phyloP scores from a whole-genome alignment of 1,140 invertebrate genomes.

The Epicauta chinensis region DNA sequence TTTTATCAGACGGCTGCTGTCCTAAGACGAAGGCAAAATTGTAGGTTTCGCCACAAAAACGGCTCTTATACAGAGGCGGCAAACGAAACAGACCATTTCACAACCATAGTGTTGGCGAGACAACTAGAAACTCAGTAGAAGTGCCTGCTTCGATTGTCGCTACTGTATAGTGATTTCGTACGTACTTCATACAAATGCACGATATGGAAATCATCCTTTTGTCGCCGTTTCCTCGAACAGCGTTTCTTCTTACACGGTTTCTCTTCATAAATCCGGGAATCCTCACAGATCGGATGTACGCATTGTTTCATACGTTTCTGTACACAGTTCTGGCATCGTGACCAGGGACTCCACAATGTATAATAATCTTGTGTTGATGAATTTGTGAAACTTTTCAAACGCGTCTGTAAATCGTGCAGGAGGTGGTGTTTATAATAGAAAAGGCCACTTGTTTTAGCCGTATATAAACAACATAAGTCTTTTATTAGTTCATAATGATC shows the following conservation, averaged over 20 bases:
- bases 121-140: no score
- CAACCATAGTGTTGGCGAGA: no score
- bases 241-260: constrained; percentile 24
- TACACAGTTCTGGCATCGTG: constrained; percentile 31
- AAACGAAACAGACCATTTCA: no score
- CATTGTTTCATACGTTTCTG: constrained; percentile 36
- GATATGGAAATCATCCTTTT: constrained; percentile 26
- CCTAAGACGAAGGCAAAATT: constrained; percentile 19
- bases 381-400: no score
- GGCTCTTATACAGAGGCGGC: no score
- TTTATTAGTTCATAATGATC: no score
- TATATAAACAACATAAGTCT: no score
- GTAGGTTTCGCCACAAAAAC: background rate
- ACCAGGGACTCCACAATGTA: constrained; percentile 34
- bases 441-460: no score
- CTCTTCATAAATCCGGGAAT: constrained; percentile 33
- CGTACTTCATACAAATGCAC: constrained; percentile 30
- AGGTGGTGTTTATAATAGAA: no score
- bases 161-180: background rate
- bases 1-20: constrained; percentile 25
- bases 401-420: no score
- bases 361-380: background rate
- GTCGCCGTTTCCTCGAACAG: constrained; percentile 23
- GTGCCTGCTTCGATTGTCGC: no score
- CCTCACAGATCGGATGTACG: constrained; percentile 24